phyloP scores from a whole-genome alignment of 2,113 vertebrate species.

The Ciconia boyciana region DNA sequence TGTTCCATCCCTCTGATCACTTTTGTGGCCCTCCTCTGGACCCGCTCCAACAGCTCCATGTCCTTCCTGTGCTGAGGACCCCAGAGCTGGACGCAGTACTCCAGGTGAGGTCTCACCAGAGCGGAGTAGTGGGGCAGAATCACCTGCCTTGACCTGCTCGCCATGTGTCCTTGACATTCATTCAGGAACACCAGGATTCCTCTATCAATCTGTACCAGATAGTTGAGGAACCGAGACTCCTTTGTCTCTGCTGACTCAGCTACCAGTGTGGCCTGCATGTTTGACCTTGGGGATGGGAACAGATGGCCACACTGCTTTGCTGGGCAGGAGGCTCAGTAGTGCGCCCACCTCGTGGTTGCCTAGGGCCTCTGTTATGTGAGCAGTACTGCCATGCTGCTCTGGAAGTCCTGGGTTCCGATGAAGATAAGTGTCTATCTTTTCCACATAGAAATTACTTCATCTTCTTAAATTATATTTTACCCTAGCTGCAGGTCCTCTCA shows the following conservation, averaged over 20 bases:
- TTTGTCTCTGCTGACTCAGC: neutral
- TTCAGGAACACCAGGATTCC: neutral
- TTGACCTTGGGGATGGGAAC: neutral
- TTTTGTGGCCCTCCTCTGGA: neutral
- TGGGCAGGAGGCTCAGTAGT: neutral
- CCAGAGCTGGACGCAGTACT: neutral
- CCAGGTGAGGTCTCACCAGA: neutral
- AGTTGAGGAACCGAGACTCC: neutral
- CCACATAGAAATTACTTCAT: neutral
- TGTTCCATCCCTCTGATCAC: neutral
- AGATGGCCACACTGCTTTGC: neutral
- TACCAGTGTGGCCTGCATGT: neutral
- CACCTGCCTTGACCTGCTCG: neutral
- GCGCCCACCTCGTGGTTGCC: fast-evolving
- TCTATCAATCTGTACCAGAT: neutral
- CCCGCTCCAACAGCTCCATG: neutral
- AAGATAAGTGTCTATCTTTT: neutral
- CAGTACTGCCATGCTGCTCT: neutral
- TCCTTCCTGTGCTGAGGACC: neutral
- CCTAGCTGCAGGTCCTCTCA: neutral
- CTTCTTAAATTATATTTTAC: neutral
- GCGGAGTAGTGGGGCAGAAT: neutral
- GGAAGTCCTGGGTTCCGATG: neutral
- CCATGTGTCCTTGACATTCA: neutral
- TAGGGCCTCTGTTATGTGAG: neutral